Base-by-base conservation (phyloP, 1,140 invertebrate genomes). In the Bombus superbus region DNA sequence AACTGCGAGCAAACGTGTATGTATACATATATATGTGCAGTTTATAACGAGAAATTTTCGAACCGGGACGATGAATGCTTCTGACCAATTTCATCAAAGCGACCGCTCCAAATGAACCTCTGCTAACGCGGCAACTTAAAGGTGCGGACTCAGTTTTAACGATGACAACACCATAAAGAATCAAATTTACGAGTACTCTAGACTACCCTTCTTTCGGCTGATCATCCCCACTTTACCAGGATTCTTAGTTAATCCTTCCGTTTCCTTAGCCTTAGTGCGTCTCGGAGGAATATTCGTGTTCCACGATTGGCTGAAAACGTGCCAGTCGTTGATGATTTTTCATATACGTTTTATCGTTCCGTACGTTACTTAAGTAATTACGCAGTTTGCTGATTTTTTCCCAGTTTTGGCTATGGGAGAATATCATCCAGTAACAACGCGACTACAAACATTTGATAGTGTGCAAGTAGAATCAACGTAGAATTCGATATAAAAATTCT, bases 151-250 rank as follows among this genome's bases (percentile, higher is more conserved):
- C 75, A 72, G 57, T 62, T 85, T 86, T 91, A 89, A 92, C 83
- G 87, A 85, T 86, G 89, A 85, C 90, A 84, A 87, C 79, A 79
- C 80, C 73, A 91, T 92, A 92, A 92, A 92, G 81, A 92, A 89
- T 87, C 71, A 83, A 92, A 89, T 92, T 90, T 92, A 92, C 71
- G 89, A 91, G 87, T 83, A 44, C 13, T 57, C 44, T 69, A 71
- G 40, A 35, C 68, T 73, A 77, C 59, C 66, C 64, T 57, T 25
- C 32, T 38, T 64, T 8, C 15, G 38, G 68, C 74, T 11, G 32
- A 68, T 38, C 32, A 68, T 32, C 18, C 32, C 66, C 66, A 38
- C 72, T 83, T 81, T 81, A 13, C 81, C 42, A 35, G 22, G n/a
- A 38, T 62, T 62, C 59, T 59, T n/a, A 62, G 69, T 53, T 59